Evolutionary conservation across 2,888 invertebrate species (phyloP).

Genomic region (Hypselothyrea guttata): DNA sequence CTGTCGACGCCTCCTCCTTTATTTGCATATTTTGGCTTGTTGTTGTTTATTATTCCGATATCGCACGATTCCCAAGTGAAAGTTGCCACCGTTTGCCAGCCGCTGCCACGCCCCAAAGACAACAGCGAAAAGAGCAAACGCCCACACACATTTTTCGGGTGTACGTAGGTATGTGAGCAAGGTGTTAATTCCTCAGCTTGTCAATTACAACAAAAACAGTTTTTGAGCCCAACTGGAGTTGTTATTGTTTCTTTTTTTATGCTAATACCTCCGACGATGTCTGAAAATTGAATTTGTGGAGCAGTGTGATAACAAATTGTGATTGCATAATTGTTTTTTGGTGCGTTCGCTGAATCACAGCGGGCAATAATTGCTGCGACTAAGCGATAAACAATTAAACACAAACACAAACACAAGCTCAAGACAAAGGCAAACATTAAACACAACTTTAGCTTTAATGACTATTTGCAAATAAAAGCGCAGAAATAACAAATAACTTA

Average conservation of each 20-base stretch:
- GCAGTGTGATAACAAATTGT: slow-evolving; percentile 37
- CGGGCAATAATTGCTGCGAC: background rate
- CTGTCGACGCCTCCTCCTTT: slow-evolving; percentile 44
- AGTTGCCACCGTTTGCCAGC: slow-evolving; percentile 63
- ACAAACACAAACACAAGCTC: slow-evolving; percentile 10
- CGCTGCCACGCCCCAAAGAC: slow-evolving; percentile 53
- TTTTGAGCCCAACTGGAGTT: background rate
- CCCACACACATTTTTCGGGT: slow-evolving; percentile 31
- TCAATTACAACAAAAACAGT: slow-evolving; percentile 26
- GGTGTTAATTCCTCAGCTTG: slow-evolving; percentile 74
- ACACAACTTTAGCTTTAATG: slow-evolving; percentile 22
- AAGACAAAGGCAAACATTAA: slow-evolving; percentile 5
- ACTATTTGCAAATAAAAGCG: slow-evolving; percentile 14
- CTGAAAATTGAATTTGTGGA: slow-evolving; percentile 31
- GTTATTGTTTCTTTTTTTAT: slow-evolving; percentile 17
- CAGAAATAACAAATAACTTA: background rate
- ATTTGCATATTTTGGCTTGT: slow-evolving; percentile 19
- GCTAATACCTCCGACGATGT: slow-evolving; percentile 34
- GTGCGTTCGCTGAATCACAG: slow-evolving; percentile 16
- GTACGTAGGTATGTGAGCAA: slow-evolving; percentile 66
- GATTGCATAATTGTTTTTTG: slow-evolving; percentile 37
- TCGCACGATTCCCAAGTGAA: slow-evolving; percentile 68
- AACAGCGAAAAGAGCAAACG: slow-evolving; percentile 21
- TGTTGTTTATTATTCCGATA: slow-evolving; percentile 61
- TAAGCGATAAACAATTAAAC: slow-evolving; percentile 3